Conservation (phyloP, 2,888 invertebrate genomes). For the Orgyia antiqua region DNA sequence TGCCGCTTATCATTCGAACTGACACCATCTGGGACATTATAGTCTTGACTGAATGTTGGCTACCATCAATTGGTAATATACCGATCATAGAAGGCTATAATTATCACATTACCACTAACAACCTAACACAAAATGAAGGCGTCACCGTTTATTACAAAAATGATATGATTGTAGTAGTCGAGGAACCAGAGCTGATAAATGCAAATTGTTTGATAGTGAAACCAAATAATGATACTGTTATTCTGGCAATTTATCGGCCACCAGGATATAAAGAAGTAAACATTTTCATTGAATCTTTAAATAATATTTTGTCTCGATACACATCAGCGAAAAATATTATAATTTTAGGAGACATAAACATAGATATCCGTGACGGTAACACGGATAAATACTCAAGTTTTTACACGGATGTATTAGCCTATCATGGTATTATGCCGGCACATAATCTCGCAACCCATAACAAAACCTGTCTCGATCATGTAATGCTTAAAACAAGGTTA, state of each 20-base stretch:
- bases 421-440: conserved; percentile 3
- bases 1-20: background rate
- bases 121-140: conserved; percentile 5
- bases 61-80: conserved; percentile 1
- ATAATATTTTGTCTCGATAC: background rate
- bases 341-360: conserved; percentile 3
- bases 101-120: conserved; percentile 2
- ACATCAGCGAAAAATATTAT: conserved; percentile 1
- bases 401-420: conserved; percentile 3
- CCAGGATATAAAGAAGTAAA: conserved; percentile 2
- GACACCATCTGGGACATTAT: conserved; percentile 4
- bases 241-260: conserved; percentile 2
- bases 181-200: background rate
- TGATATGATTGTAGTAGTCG: background rate
- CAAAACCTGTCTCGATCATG: conserved; percentile 6
- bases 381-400: background rate
- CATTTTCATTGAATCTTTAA: conserved; percentile 2
- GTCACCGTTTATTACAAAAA: background rate
- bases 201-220: conserved; percentile 2
- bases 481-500: conserved; percentile 2
- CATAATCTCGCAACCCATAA: conserved; percentile 2
- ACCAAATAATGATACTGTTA: conserved; percentile 1
- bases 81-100: background rate
- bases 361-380: background rate
- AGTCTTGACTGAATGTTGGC: conserved; percentile 4